Conservation (phyloP, 2,797 vertebrate genomes). For the Prionace glauca region DNA sequence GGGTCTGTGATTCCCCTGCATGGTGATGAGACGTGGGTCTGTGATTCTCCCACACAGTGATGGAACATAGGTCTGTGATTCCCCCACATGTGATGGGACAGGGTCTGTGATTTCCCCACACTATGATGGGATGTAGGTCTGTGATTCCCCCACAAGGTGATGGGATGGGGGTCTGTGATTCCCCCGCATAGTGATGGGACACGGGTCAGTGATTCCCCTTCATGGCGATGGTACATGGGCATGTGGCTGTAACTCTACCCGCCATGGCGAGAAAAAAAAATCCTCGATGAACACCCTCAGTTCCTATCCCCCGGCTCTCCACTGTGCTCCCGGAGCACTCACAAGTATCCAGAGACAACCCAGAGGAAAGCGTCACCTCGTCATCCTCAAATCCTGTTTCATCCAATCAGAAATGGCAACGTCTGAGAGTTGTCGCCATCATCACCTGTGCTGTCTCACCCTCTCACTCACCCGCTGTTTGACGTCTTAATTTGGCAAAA, state of each 20-base stretch:
- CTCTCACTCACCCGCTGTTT: constrained; percentile 43
- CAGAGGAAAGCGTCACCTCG: neutral
- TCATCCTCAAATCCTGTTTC: neutral
- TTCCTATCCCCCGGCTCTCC: neutral
- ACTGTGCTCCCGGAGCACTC: too few relatives aligned
- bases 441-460: constrained; percentile 46
- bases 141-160: too few relatives aligned
- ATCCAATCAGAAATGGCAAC: neutral
- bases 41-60: too few relatives aligned
- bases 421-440: neutral
- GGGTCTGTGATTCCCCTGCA: neutral
- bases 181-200: too few relatives aligned
- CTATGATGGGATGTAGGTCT: too few relatives aligned
- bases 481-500: neutral
- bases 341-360: neutral
- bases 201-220: too few relatives aligned
- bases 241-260: too few relatives aligned
- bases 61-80: neutral
- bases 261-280: neutral
- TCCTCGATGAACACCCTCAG: too few relatives aligned
- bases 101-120: too few relatives aligned
- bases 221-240: too few relatives aligned
- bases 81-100: neutral
- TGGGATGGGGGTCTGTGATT: too few relatives aligned
- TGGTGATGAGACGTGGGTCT: neutral